phyloP scores from a whole-genome alignment of 2,888 invertebrate genomes.

The Endotricha flammealis region DNA sequence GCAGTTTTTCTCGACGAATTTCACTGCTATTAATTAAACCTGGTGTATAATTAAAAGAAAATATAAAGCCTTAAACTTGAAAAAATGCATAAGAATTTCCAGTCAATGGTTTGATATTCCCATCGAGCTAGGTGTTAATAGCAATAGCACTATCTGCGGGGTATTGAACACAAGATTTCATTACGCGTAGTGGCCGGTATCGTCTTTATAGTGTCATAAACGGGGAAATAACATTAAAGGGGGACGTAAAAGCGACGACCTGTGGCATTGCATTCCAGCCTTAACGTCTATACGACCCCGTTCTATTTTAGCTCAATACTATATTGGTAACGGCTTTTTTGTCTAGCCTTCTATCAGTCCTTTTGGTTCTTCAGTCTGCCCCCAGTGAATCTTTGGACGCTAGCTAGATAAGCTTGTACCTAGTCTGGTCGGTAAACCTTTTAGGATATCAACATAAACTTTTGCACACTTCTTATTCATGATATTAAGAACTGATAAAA shows the following conservation, averaged over 20 bases:
- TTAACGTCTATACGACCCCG: slow-evolving; percentile 40
- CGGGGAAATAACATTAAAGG: slow-evolving; percentile 72
- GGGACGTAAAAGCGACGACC: slow-evolving; percentile 71
- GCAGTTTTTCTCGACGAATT: no score
- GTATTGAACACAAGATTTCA: slow-evolving; percentile 75
- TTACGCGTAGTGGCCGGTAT: slow-evolving; percentile 76
- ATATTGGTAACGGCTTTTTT: slow-evolving; percentile 30
- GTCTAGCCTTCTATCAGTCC: slow-evolving; percentile 9
- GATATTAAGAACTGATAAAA: no score
- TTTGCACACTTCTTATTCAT: no score
- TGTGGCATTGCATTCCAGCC: slow-evolving; percentile 67
- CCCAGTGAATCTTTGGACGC: no score
- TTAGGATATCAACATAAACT: not conserved
- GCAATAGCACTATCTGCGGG: slow-evolving; percentile 39
- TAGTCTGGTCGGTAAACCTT: not conserved
- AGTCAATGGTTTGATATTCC: slow-evolving; percentile 25
- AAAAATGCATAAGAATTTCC: not conserved
- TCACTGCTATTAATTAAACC: no score
- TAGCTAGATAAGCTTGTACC: no score
- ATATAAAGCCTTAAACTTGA: not conserved
- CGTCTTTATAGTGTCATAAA: slow-evolving; percentile 76
- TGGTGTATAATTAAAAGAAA: no score
- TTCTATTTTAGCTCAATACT: slow-evolving; percentile 38
- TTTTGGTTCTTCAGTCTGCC: no score
- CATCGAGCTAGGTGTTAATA: slow-evolving; percentile 26